Evolutionary conservation across 2,888 invertebrate genomes (phyloP), one percentile per base, ranked within the genome.

Genomic region (Tholera decimalis): DNA sequence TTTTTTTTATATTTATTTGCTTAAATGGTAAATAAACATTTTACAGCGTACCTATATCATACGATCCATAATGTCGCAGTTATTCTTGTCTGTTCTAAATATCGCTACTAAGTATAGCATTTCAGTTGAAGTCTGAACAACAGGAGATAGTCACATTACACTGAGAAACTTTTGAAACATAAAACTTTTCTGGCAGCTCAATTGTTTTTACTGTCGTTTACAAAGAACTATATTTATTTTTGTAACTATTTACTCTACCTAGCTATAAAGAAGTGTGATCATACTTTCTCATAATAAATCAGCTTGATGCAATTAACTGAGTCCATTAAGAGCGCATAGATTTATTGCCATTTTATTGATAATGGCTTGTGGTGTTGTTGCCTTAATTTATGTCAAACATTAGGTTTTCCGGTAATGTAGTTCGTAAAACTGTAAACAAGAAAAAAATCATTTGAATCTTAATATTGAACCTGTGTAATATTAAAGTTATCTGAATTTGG

Each of bases 161-260:
- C 24, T 33, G 73, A 65, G 65, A 73, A 79, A 76, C 73, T 75
- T 80, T 49, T 66, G 79, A 67, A 76, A 90, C 80, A 82, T 78
- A 91, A 93, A 88, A 91, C 92, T 85, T 85, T 91, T 86, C 86
- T 94, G 93, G 94, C 94, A 91, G 78, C 80, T 69, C 61, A 49
- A 72, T 73, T 80, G 65, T 72, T 78, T 80, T 92, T 93, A 92
- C 89, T 89, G 89, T 86, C 87, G 92, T 88, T 93, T 93, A 88
- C 92, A 83, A 73, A 80, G 64, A 83, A 80, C 69, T 72, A 79
- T 78, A 73, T 84, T 84, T 86, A 88, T 89, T 87, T 86, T 39
- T 26, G 68, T 50, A 33, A 44, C 37, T 30, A 13, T 43, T 65
- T 63, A 28, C 44, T 63, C 37, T 46, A 41, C 43, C 35, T 54